A percentile compares a stretch with the other conserved stretches of the same genome.
Evolutionary conservation across 2,797 vertebrate genomes (phyloP).

Genomic region (Eleutherodactylus coqui): DNA sequence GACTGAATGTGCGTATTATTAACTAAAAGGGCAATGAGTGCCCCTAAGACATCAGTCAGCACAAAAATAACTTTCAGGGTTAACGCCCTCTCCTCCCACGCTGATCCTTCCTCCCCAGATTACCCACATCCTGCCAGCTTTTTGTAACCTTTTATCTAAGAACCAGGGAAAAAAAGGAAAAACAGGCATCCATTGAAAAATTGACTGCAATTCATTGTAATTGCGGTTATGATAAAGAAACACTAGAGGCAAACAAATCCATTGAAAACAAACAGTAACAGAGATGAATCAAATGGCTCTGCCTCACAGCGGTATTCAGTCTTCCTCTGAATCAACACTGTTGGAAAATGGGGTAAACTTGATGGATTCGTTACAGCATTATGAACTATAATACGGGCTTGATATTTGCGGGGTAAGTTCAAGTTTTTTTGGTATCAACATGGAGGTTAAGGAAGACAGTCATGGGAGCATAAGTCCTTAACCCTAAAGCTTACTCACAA

Average conservation of each 20-base stretch:
- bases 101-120: conserved; percentile 61
- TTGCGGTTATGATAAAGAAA: neutral
- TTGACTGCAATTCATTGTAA: neutral
- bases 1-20: neutral
- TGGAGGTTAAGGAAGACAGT: too few species aligned
- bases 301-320: neutral
- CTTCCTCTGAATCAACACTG: too few species aligned
- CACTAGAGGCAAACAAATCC: neutral
- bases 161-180: neutral
- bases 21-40: neutral
- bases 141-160: conserved; percentile 47
- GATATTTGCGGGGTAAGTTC: too few species aligned
- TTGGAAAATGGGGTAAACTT: neutral
- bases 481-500: too few species aligned
- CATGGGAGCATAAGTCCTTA: too few species aligned
- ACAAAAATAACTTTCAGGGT: conserved; percentile 52
- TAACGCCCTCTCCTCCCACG: conserved; percentile 59
- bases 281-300: neutral
- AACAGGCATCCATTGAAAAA: neutral
- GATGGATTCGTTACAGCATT: neutral
- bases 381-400: neutral
- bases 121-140: conserved; percentile 60
- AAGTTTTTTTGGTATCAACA: too few species aligned
- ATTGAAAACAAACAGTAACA: neutral
- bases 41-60: conserved; percentile 41